Conservation (phyloP, 2,113 vertebrate genomes). For the Prunella fulvescens region DNA sequence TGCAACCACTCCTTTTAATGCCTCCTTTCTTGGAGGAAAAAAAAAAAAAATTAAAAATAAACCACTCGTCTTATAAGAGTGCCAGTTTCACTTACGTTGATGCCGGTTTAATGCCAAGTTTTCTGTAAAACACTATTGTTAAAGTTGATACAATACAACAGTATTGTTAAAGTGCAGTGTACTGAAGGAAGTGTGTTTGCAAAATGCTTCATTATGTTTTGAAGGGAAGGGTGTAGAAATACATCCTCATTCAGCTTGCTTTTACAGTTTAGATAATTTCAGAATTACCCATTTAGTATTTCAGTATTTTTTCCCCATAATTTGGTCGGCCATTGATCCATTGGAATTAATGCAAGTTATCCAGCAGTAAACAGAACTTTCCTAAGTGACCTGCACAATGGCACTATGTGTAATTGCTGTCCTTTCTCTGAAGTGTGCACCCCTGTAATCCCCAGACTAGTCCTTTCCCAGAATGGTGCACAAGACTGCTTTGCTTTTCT, state of each 20-base stretch:
- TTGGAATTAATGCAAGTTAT: background rate
- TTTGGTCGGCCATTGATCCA: background rate
- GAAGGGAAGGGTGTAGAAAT: background rate
- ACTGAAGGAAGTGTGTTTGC: background rate
- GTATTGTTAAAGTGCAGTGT: background rate
- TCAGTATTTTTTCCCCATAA: background rate
- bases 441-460: background rate
- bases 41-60: background rate
- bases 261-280: background rate
- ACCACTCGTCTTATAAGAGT: background rate
- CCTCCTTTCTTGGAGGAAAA: background rate
- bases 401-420: background rate
- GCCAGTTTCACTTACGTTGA: background rate
- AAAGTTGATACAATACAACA: background rate
- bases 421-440: background rate
- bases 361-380: background rate
- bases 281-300: background rate
- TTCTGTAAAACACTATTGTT: background rate
- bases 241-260: background rate
- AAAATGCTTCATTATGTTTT: background rate
- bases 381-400: background rate
- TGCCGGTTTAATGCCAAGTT: slow-evolving; percentile 19
- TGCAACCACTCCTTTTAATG: background rate
- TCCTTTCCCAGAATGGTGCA: background rate
- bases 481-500: background rate